These are phyloP conservation scores for Darevskia mixta DNA, from an alignment of 2,797 vertebrate genomes.

Conservation along the genomic window DNA sequence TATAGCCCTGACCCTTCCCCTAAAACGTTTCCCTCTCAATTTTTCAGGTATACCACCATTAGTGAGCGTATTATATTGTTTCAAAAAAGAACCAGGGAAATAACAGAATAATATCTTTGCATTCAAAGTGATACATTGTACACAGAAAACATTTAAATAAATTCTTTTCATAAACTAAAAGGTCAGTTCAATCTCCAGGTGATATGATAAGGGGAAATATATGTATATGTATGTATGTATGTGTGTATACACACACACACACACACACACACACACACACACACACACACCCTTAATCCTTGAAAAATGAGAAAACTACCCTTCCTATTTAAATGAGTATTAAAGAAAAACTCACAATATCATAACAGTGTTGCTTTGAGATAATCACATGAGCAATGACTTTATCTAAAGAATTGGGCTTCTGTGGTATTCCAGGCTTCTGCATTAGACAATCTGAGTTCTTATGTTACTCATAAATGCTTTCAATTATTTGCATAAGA, in stretches of 20 bases:
- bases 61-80: neutral
- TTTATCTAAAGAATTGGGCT: neutral
- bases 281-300: neutral
- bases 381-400: neutral
- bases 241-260: neutral
- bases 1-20: neutral
- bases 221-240: neutral
- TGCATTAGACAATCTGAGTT: neutral
- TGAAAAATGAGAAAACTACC: neutral
- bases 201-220: constrained; percentile 25
- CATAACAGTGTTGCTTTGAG: neutral
- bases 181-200: constrained; percentile 43
- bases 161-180: constrained; percentile 47
- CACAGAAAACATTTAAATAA: constrained; percentile 36
- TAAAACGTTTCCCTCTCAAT: neutral
- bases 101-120: constrained; percentile 31
- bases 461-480: neutral
- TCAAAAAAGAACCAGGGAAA: constrained; percentile 7
- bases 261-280: too few species aligned
- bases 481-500: neutral
- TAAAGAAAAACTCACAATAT: constrained; percentile 27
- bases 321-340: constrained; percentile 18
- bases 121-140: neutral
- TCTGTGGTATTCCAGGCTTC: neutral
- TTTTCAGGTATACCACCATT: neutral